These are phyloP conservation scores for Lacerta viridis DNA, from an alignment of 2,797 vertebrate species.

Conservation along the genomic window DNA sequence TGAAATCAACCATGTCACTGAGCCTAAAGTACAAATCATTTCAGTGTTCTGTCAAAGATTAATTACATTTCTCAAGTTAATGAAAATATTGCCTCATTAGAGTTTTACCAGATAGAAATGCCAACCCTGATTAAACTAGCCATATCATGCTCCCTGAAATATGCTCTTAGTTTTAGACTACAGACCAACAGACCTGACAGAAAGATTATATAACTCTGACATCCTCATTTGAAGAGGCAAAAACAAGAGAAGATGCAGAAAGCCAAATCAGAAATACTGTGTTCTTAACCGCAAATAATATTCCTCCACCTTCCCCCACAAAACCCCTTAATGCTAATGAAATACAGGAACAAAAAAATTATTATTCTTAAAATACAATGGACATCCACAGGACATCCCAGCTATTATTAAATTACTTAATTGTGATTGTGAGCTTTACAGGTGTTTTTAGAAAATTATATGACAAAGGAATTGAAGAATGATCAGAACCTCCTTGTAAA, in stretches of 20 bases:
- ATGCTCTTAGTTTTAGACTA: neutral
- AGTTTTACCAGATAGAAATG: slow-evolving; percentile 11
- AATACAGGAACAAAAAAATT: slow-evolving; percentile 25
- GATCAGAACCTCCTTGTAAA: slow-evolving; percentile 24
- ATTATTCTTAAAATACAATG: neutral
- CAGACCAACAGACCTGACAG: slow-evolving; percentile 10
- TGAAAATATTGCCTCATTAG: slow-evolving; percentile 6
- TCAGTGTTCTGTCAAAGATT: neutral
- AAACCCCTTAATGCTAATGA: neutral
- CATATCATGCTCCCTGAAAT: neutral
- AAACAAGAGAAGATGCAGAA: neutral
- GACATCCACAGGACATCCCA: neutral
- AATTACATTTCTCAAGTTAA: slow-evolving; percentile 36
- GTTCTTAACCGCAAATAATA: slow-evolving; percentile 4
- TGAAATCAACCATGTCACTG: neutral
- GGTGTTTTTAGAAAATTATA: slow-evolving; percentile 33
- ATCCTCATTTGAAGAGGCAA: neutral
- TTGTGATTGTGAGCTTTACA: neutral
- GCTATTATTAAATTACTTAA: neutral
- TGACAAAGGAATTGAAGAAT: slow-evolving; percentile 32
- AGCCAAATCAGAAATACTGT: neutral
- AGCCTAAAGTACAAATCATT: slow-evolving; percentile 27
- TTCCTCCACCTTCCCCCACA: neutral
- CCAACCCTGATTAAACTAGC: slow-evolving; percentile 27
- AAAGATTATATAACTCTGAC: slow-evolving; percentile 3